A percentile compares a stretch with the other conserved stretches of the same genome.
These are phyloP conservation scores for Ridgeia piscesae DNA, from an alignment of 1,140 invertebrate genomes.

Conservation along the genomic window DNA sequence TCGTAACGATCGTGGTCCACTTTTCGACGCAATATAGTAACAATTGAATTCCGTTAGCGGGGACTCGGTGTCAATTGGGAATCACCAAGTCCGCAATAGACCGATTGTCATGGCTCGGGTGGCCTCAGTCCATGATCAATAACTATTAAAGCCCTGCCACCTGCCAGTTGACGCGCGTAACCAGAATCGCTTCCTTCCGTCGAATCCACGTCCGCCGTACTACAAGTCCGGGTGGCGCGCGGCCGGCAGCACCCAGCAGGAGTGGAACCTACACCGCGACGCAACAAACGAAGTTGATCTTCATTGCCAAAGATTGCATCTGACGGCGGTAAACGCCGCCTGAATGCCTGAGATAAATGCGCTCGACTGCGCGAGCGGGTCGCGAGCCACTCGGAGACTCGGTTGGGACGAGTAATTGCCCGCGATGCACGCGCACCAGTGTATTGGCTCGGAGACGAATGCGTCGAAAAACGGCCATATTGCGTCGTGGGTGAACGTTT, in stretches of 20 bases:
- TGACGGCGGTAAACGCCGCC: not conserved
- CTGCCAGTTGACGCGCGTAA: not conserved
- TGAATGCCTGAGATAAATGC: not conserved
- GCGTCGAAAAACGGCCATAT: not conserved
- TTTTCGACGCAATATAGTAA: not conserved
- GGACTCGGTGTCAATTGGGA: not conserved
- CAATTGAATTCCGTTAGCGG: not conserved
- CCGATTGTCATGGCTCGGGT: not conserved
- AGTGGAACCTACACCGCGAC: not conserved
- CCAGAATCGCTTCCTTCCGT: not conserved
- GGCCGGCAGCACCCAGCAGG: not conserved
- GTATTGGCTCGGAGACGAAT: not conserved
- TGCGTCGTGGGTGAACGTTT: not conserved
- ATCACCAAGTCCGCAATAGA: not conserved
- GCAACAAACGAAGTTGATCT: not conserved
- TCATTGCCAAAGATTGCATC: not conserved
- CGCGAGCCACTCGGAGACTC: not conserved
- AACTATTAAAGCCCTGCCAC: not conserved
- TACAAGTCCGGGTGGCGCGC: not conserved
- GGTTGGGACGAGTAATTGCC: not conserved
- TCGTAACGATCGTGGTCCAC: not conserved
- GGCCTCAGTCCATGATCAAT: not conserved
- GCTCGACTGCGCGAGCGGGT: not conserved
- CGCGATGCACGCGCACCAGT: not conserved
- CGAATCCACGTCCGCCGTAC: not conserved